These are phyloP conservation scores for Guaruba guarouba DNA, from an alignment of 2,113 vertebrate species.

Conservation along the genomic window DNA sequence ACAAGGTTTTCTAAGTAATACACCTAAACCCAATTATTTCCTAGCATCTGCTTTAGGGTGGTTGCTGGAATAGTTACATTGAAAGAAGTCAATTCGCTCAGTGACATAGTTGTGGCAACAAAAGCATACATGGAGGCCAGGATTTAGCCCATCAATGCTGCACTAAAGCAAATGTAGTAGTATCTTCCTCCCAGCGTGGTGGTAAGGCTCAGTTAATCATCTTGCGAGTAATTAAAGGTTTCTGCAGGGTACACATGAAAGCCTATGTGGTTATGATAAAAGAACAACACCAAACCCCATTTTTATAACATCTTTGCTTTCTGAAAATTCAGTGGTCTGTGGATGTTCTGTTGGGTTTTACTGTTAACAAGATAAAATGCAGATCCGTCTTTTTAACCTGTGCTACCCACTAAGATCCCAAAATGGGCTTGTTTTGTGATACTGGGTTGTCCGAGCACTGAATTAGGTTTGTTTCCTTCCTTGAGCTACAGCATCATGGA, in stretches of 20 bases:
- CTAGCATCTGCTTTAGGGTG: neutral
- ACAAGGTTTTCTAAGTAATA: neutral
- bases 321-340: neutral
- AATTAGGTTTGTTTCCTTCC: neutral
- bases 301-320: neutral
- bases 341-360: neutral
- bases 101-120: constrained; percentile 24
- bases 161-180: neutral
- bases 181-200: neutral
- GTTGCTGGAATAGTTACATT: neutral
- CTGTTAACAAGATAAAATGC: neutral
- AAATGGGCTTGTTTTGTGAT: neutral
- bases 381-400: neutral
- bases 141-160: neutral
- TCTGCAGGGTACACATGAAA: constrained; percentile 10
- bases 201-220: constrained; percentile 37
- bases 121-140: neutral
- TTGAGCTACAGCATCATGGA: neutral
- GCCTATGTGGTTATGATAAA: neutral
- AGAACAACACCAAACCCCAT: neutral
- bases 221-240: constrained; percentile 11
- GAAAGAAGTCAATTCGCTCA: neutral
- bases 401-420: neutral
- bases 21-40: neutral
- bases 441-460: neutral